A percentile compares a stretch with the other conserved stretches of the same genome.
Conservation (phyloP, 2,797 vertebrate species). For the Oreochromis mossambicus region DNA sequence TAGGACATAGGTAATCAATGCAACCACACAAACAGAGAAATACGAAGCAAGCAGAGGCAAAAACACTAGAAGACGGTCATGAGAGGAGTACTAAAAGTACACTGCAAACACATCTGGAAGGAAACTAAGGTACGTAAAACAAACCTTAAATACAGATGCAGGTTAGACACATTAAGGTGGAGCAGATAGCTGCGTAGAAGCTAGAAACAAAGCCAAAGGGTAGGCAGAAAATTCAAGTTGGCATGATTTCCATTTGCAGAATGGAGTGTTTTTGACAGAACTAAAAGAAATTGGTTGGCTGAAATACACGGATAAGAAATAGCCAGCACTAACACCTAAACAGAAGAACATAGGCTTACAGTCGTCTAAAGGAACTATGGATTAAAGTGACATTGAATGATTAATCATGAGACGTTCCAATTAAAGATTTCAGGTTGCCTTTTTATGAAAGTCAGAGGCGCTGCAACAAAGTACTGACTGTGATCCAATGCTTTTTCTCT, state of each 20-base stretch:
- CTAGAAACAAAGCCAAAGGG: neutral
- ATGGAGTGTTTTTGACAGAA: neutral
- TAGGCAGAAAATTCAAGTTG: fast-evolving
- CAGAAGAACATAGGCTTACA: neutral
- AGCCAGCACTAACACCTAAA: neutral
- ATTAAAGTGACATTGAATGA: neutral
- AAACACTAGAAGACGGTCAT: neutral
- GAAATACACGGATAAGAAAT: neutral
- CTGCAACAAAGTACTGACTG: neutral
- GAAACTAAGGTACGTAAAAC: neutral
- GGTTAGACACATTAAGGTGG: neutral
- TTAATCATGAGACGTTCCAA: neutral
- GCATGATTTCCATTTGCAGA: neutral
- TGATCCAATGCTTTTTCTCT: neutral
- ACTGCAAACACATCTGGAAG: neutral
- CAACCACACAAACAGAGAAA: neutral
- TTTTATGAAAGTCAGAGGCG: fast-evolving
- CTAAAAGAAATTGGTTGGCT: neutral
- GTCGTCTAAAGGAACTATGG: neutral
- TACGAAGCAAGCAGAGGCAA: neutral
- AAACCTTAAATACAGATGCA: neutral
- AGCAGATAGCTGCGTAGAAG: neutral
- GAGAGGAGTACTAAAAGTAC: neutral
- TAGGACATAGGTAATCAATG: neutral
- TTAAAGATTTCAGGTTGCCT: neutral